These are phyloP conservation scores for Sphinx pinastri DNA, from an alignment of 2,888 invertebrate species.

Conservation along the genomic window DNA sequence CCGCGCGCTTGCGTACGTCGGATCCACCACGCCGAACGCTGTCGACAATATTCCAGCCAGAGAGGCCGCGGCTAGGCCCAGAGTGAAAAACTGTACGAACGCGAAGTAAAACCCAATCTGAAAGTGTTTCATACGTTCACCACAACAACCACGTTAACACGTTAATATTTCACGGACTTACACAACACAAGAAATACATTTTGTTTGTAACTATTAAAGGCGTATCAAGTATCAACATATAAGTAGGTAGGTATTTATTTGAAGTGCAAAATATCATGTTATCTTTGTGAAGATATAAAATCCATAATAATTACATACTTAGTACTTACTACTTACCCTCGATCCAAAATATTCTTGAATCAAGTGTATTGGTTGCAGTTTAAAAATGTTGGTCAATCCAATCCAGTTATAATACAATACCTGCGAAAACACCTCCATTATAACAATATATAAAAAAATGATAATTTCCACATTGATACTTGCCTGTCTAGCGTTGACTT, in stretches of 20 bases:
- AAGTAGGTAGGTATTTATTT: neutral
- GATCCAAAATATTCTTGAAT: slow-evolving; percentile 83
- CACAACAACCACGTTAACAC: too few relatives aligned
- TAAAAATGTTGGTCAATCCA: slow-evolving; percentile 76
- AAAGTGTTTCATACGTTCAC: too few relatives aligned
- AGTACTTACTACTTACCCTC: slow-evolving; percentile 31
- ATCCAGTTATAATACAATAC: slow-evolving; percentile 77
- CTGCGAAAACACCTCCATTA: neutral
- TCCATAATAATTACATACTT: neutral
- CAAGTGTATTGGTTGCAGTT: slow-evolving; percentile 84
- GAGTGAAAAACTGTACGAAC: slow-evolving; percentile 82
- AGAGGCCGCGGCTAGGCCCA: slow-evolving; percentile 65
- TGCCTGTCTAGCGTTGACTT: slow-evolving; percentile 51
- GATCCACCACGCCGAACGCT: slow-evolving; percentile 7
- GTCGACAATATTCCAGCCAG: slow-evolving; percentile 7
- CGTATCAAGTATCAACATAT: neutral
- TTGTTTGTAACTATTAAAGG: neutral
- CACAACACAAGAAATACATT: slow-evolving; percentile 36
- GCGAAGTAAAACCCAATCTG: slow-evolving; percentile 83
- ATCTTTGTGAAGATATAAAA: neutral
- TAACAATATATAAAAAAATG: neutral
- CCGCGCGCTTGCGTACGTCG: slow-evolving; percentile 12
- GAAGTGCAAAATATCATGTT: neutral
- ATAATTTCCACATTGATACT: neutral
- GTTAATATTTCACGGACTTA: too few relatives aligned